Conservation (phyloP, 2,888 invertebrate genomes). For the Noctua fimbriata region DNA sequence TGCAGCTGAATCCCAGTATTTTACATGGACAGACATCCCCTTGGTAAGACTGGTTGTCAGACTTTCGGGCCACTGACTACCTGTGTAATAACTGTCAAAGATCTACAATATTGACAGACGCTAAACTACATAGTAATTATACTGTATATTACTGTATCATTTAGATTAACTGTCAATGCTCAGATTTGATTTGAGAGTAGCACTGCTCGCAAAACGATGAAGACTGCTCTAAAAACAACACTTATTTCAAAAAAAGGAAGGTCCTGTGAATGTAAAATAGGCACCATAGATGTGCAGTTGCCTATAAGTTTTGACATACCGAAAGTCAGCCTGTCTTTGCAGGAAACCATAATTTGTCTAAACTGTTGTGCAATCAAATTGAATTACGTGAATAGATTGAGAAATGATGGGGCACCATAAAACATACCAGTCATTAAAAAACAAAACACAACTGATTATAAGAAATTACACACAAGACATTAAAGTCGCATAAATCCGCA, state of each 20-base stretch:
- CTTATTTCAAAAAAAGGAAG: background rate
- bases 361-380: background rate
- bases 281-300: background rate
- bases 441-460: constrained; percentile 26
- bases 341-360: background rate
- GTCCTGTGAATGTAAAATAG: background rate
- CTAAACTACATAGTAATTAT: background rate
- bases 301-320: background rate
- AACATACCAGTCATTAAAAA: constrained; percentile 14
- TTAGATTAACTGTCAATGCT: background rate
- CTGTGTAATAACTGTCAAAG: background rate
- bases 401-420: background rate
- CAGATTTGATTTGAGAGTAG: background rate
- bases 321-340: background rate
- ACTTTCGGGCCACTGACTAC: background rate
- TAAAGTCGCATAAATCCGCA: constrained; percentile 8
- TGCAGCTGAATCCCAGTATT: background rate
- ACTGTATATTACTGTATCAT: too few relatives aligned
- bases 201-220: too few relatives aligned
- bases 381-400: background rate
- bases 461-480: constrained; percentile 3
- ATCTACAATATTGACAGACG: background rate
- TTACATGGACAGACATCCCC: background rate
- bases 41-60: too few relatives aligned
- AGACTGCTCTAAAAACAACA: background rate